Conservation (phyloP, 2,888 invertebrate genomes). For the Cephus sareptanus region DNA sequence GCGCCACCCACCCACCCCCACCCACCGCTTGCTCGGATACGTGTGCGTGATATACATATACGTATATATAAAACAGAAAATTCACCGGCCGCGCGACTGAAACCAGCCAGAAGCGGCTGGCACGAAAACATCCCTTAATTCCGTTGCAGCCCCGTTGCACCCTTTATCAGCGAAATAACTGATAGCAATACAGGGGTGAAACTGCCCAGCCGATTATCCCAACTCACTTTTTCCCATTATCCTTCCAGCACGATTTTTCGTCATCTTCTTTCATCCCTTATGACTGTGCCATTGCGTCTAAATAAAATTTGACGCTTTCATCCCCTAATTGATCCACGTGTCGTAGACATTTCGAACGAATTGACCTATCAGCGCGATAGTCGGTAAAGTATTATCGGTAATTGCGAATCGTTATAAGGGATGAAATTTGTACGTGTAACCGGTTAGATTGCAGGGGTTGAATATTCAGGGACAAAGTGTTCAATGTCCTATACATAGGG, state of each 20-base stretch:
- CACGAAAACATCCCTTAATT: neutral
- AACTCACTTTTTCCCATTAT: too few species aligned
- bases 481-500: too few species aligned
- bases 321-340: neutral
- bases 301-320: neutral
- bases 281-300: too few species aligned
- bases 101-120: neutral
- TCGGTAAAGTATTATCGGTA: neutral
- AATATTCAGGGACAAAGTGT: too few species aligned
- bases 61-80: slow-evolving; percentile 38
- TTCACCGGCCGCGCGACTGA: neutral
- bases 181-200: neutral
- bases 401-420: neutral
- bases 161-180: neutral
- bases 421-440: neutral
- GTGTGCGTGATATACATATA: slow-evolving; percentile 15
- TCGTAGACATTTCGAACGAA: neutral
- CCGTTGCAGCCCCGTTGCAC: neutral
- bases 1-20: slow-evolving; percentile 6
- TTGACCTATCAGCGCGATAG: neutral
- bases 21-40: too few species aligned
- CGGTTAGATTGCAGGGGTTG: too few species aligned
- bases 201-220: neutral
- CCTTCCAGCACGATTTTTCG: too few species aligned
- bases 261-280: too few species aligned